phyloP scores from a whole-genome alignment of 2,888 invertebrate species.

The Drosophila testacea region DNA sequence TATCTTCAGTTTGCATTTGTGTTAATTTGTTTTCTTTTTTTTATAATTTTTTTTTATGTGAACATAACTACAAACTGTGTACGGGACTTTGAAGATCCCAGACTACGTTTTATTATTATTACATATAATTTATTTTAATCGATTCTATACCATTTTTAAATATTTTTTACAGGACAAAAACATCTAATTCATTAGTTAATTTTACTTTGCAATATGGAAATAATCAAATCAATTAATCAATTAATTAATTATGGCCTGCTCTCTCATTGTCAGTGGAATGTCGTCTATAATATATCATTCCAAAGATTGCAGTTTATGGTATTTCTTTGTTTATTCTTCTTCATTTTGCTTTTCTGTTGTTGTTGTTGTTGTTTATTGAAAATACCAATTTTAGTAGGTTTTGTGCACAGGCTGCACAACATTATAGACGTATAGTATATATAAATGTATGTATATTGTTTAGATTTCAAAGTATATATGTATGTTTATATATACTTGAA shows the following conservation, averaged over 20 bases:
- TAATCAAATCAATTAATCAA: conserved; percentile 56
- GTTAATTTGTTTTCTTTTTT: conserved; percentile 27
- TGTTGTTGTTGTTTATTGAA: conserved; percentile 25
- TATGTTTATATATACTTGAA: conserved; percentile 71
- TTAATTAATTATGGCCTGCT: conserved; percentile 58
- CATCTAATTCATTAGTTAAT: conserved; percentile 80
- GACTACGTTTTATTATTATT: conserved; percentile 69
- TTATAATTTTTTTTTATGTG: conserved; percentile 47
- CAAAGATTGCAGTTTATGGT: conserved; percentile 29
- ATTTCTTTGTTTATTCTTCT: conserved; percentile 21
- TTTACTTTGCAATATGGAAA: conserved; percentile 72
- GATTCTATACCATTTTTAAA: conserved; percentile 61
- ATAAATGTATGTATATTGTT: conserved; percentile 65
- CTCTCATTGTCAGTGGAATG: conserved; percentile 25
- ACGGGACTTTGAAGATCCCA: conserved; percentile 51
- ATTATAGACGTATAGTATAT: conserved; percentile 62
- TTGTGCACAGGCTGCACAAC: conserved; percentile 65
- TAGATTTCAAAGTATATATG: conserved; percentile 54
- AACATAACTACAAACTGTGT: conserved; percentile 78
- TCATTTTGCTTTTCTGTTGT: conserved; percentile 7
- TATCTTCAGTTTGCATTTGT: conserved; percentile 63
- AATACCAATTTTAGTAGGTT: conserved; percentile 62
- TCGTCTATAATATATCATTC: conserved; percentile 39
- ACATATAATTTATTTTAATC: conserved; percentile 58
- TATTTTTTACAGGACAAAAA: conserved; percentile 85